Evolutionary conservation across 2,113 vertebrate species (phyloP).

Genomic region (Anarhynchus alexandrinus): DNA sequence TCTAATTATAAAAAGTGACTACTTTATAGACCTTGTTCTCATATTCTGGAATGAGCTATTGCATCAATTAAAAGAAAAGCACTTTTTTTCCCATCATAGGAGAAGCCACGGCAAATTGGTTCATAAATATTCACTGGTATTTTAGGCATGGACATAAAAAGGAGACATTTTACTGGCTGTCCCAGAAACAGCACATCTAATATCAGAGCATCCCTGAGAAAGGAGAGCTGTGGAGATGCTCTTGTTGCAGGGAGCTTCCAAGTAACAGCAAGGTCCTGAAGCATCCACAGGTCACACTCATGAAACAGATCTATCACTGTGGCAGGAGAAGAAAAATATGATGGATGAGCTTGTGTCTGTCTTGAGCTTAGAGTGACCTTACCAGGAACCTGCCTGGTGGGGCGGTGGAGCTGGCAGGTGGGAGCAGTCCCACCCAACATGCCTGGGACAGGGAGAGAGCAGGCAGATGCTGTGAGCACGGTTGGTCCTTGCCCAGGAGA

Average conservation of each 20-base stretch:
- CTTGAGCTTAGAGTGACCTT: neutral
- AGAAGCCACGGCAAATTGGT: conserved; percentile 28
- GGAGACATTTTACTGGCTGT: neutral
- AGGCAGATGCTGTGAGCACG: fast-evolving
- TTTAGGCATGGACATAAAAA: conserved; percentile 34
- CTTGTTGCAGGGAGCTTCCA: neutral
- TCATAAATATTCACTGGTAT: conserved; percentile 63
- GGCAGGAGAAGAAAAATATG: neutral
- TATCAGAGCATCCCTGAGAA: neutral
- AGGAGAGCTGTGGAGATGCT: neutral
- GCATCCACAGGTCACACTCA: neutral
- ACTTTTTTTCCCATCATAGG: neutral
- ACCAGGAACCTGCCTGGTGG: neutral
- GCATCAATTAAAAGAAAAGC: conserved; percentile 22
- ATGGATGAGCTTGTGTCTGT: neutral
- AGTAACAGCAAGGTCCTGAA: neutral
- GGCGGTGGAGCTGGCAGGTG: neutral
- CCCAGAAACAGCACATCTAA: neutral
- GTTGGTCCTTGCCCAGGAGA: neutral
- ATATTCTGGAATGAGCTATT: conserved; percentile 30
- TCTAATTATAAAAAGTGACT: conserved; percentile 46
- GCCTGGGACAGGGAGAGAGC: neutral
- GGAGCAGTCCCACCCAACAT: fast-evolving
- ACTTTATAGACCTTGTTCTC: conserved; percentile 30
- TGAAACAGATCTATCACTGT: neutral